Base-by-base conservation (phyloP, 2,888 invertebrate genomes). In the Celastrina argiolus region DNA sequence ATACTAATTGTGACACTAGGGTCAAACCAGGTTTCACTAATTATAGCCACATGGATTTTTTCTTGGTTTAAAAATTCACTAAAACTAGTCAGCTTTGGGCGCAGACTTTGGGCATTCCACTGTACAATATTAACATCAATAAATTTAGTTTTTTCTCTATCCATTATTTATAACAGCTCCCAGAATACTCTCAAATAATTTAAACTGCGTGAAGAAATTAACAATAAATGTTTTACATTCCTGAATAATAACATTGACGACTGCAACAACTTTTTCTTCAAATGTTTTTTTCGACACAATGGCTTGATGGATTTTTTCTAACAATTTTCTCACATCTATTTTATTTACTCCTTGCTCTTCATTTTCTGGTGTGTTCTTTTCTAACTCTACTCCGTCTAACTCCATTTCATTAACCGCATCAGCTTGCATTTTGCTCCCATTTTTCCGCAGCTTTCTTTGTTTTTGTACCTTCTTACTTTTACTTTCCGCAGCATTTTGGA, bases 91-190 rank as follows among this genome's bases (percentile, higher is more conserved):
- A 39, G 14, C 14, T 39, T 39, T 39, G 39, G 56, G 22, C 56
- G 18, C 56, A 56, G 22, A 22, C 56, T 56, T 26, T 56, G 18
- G 7, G 18, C 12, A 26, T 56, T 22, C 22, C 26, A 56, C 56
- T 22, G 12, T 10, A n/a, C 64, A 68, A n/a, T 18, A 61, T 22
- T 22, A 26, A 56, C 10, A 22, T 56, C 26, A 56, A 56, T 22
- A 18, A 10, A 12, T 56, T 56, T 26, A 18, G 39, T 39, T 14
- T 14, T 39, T 14, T 39, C 14, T 2, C 39, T 39, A 14, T 39
- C 39, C 39, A 39, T 39, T 39, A 39, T 39, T 39, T 14, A 39
- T 12, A 14, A 39, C 39, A 39, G 39, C 39, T 0, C 14, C 14
- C 14, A 39, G 14, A 14, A 39, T 39, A 39, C 39, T 39, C 39